These are phyloP conservation scores for Scomberomorus guttatus DNA, from an alignment of 2,797 vertebrate genomes.

Conservation along the genomic window DNA sequence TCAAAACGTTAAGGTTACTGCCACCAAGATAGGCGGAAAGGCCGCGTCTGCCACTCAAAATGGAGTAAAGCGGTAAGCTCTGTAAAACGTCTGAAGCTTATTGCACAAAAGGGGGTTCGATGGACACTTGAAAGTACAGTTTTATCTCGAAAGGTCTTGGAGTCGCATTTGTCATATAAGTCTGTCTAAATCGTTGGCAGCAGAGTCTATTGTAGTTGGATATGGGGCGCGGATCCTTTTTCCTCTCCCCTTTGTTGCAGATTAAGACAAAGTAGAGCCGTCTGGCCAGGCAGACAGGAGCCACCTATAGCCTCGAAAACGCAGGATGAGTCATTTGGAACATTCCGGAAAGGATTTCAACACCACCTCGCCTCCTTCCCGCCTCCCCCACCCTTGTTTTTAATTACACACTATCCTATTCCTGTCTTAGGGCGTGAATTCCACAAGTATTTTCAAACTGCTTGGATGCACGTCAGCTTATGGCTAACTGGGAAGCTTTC, in stretches of 20 bases:
- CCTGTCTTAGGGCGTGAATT: constrained; percentile 81
- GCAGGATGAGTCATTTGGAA: constrained; percentile 79
- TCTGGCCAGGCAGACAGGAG: constrained; percentile 74
- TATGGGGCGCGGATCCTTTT: constrained; percentile 62
- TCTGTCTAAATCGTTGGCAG: constrained; percentile 54
- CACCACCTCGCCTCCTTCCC: constrained; percentile 28
- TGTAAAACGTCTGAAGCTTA: constrained; percentile 32
- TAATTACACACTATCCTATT: constrained; percentile 88
- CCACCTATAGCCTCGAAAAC: constrained; percentile 71
- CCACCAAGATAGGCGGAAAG: constrained; percentile 57
- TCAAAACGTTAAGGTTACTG: constrained; percentile 62
- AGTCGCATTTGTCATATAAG: constrained; percentile 67
- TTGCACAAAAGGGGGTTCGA: constrained; percentile 55
- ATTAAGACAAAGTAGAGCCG: constrained; percentile 77
- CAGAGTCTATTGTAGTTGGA: constrained; percentile 56
- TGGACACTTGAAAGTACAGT: constrained; percentile 63
- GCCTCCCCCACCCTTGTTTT: constrained; percentile 63
- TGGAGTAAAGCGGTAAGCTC: constrained; percentile 31
- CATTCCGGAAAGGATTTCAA: constrained; percentile 84
- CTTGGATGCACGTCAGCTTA: constrained; percentile 58
- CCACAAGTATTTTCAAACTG: constrained; percentile 70
- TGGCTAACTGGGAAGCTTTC: constrained; percentile 50
- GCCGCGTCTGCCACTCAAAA: constrained; percentile 48
- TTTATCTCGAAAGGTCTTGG: constrained; percentile 67
- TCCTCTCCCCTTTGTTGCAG: constrained; percentile 66